phyloP scores from a whole-genome alignment of 2,888 invertebrate species.

The Orthosia gracilis region DNA sequence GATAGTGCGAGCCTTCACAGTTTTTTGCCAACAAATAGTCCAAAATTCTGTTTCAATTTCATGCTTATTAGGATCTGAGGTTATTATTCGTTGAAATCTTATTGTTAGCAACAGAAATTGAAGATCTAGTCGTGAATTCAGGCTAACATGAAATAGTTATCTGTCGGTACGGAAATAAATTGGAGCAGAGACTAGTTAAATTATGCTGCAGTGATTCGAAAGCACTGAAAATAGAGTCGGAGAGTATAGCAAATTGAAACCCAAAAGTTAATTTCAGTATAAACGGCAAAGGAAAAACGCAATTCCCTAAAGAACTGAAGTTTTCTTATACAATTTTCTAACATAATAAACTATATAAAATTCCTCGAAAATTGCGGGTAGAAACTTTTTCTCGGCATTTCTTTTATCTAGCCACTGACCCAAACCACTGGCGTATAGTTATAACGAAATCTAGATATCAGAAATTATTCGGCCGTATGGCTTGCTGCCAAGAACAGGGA shows the following conservation, averaged over 20 bases:
- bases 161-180: conserved; percentile 10
- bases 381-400: conserved; percentile 6
- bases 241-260: neutral
- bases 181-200: conserved; percentile 1
- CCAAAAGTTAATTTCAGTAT: neutral
- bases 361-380: neutral
- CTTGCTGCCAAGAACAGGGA: conserved; percentile 57
- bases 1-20: conserved; percentile 5
- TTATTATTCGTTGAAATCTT: conserved; percentile 17
- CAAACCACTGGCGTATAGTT: conserved; percentile 26
- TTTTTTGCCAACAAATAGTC: conserved; percentile 15
- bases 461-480: conserved; percentile 58
- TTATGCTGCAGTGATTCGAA: conserved; percentile 7
- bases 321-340: conserved; percentile 2
- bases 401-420: conserved; percentile 41
- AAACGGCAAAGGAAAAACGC: neutral
- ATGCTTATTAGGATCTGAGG: conserved; percentile 22
- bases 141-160: conserved; percentile 21
- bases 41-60: conserved; percentile 36
- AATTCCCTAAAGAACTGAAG: neutral
- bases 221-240: neutral
- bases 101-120: neutral
- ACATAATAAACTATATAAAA: neutral
- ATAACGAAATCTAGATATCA: conserved; percentile 53
- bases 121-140: conserved; percentile 2